Evolutionary conservation across 2,797 vertebrate species (phyloP).

Genomic region (Petrocephalus schoutedeni): DNA sequence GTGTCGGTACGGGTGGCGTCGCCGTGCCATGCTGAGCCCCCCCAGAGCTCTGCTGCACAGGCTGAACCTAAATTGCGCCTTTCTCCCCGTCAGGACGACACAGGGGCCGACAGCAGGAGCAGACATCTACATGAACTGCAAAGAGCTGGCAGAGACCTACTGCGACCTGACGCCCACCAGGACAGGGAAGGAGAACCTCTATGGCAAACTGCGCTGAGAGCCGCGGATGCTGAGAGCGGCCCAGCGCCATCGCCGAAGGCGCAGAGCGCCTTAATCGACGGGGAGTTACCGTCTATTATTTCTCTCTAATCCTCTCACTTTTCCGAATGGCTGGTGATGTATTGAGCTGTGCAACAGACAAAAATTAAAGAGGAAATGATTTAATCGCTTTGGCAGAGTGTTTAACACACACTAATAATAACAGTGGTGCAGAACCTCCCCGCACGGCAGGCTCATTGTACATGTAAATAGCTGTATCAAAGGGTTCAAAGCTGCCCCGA

Average conservation of each 20-base stretch:
- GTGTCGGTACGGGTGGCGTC: neutral
- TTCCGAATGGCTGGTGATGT: neutral
- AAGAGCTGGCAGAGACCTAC: conserved; percentile 36
- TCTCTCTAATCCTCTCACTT: neutral
- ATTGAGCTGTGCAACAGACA: neutral
- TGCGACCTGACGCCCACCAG: conserved; percentile 38
- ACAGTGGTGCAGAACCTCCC: neutral
- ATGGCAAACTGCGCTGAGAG: conserved; percentile 45
- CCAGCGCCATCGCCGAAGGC: neutral
- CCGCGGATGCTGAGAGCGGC: too few species aligned
- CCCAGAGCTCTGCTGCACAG: neutral
- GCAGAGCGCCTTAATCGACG: neutral
- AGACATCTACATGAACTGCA: conserved; percentile 56
- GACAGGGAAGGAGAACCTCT: conserved; percentile 32
- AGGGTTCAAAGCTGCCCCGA: neutral
- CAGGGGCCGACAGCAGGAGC: neutral
- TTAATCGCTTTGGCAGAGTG: neutral
- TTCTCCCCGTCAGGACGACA: conserved; percentile 30
- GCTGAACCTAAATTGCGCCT: neutral
- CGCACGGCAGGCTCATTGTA: neutral
- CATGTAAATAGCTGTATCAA: neutral
- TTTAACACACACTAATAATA: neutral
- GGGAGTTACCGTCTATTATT: neutral
- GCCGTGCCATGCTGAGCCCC: neutral
- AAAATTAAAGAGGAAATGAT: neutral